Base-by-base conservation (phyloP, 2,113 vertebrate species). In the Atractosteus spatula region DNA sequence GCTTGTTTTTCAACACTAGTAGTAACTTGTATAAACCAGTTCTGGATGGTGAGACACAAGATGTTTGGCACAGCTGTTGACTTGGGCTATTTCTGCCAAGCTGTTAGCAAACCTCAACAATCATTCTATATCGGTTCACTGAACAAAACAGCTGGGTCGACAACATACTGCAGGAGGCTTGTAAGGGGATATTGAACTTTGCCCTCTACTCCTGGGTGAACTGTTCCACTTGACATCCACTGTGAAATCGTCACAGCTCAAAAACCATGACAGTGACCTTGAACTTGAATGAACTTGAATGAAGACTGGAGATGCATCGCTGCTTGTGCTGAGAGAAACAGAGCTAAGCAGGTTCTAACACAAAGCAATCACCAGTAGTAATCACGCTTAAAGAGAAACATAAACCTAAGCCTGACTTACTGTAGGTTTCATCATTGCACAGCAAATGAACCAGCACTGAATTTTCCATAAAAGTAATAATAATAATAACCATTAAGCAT, bases 21-120 rank as follows among this genome's bases (percentile, higher is more conserved):
- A 12, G 45, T 11, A 68, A 54, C 74, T 67, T 71, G 74, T n/a
- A 47, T 12, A 12, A 71, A 76, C 77, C 74, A 76, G 77, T 68
- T 71, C 54, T 42, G 44, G 51, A 65, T 57, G 56, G n/a, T 71
- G 16, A 56, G 17, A 72, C 59, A 66, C 62, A 62, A 16, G n/a
- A 11, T 14, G 66, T 42, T 16, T 62, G 59, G 16, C 42, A 62
- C 62, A 62, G 51, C 69, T 70, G 70, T 64, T 62, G 51, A 68
- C 59, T 17, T 41, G 45, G 70, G 68, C 72, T 68, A 68, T 71
- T 76, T 66, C 70, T 73, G 73, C 64, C 54, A 64, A 57, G 68
- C 47, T 43, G 59, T 56, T 56, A 56, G 51, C 51, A 69, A 41
- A 59, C 55, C 44, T 68, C 41, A 62, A 62, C 55, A 62, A 29